Evolutionary conservation across 2,797 vertebrate species (phyloP).

Genomic region (Amazonetta brasiliensis): DNA sequence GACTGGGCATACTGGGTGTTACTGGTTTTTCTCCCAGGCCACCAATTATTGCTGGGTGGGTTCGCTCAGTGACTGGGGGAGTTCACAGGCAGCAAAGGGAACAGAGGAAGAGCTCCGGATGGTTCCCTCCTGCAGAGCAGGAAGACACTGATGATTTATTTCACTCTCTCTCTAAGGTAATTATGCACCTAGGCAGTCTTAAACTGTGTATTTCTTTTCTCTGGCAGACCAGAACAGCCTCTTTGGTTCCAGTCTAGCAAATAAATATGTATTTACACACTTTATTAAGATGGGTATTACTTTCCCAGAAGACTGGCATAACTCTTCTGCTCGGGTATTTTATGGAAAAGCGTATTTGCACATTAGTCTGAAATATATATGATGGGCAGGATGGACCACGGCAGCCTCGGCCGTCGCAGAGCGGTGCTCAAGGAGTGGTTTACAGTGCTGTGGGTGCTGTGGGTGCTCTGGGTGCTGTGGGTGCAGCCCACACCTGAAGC

Average conservation of each 20-base stretch:
- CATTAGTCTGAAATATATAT: neutral
- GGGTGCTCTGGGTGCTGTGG: too few species aligned
- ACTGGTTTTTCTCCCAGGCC: neutral
- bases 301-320: conserved; percentile 43
- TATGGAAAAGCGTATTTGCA: neutral
- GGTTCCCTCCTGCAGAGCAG: neutral
- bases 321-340: conserved; percentile 22
- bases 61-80: neutral
- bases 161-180: conserved; percentile 23
- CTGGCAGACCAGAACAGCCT: conserved; percentile 47
- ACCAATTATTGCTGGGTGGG: rapidly evolving
- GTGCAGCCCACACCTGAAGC: neutral
- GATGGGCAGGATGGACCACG: neutral
- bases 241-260: conserved; percentile 56
- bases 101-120: neutral
- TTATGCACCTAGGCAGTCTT: conserved; percentile 64
- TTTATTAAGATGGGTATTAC: conserved; percentile 61
- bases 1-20: neutral
- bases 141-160: conserved; percentile 59
- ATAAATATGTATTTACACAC: conserved; percentile 72
- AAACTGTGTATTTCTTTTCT: conserved; percentile 45
- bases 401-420: neutral
- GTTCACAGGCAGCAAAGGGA: neutral
- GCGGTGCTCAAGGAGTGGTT: rapidly evolving
- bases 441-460: neutral